Percentiles rank a stretch among this genome's conserved stretches.
phyloP scores from a whole-genome alignment of 1,140 invertebrate species.

The Orchesella cincta region DNA sequence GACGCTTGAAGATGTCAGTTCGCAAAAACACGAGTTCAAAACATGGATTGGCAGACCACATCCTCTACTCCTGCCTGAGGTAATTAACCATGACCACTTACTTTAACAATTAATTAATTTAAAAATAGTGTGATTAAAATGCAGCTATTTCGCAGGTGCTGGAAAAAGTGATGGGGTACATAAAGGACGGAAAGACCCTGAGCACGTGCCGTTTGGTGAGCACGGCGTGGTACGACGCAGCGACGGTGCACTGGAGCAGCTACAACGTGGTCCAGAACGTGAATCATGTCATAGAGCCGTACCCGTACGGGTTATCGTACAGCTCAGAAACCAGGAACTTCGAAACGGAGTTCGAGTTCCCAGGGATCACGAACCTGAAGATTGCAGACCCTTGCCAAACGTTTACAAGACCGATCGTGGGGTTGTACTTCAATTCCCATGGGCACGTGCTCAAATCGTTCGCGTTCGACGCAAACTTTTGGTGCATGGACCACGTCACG shows the following conservation, averaged over 20 bases:
- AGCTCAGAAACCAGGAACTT: neutral
- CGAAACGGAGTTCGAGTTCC: neutral
- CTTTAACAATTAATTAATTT: no score
- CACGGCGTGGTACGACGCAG: neutral
- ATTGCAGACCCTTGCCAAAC: neutral
- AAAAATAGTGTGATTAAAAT: no score
- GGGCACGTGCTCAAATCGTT: neutral
- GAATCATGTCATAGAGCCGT: neutral
- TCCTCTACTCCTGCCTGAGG: neutral
- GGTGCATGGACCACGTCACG: neutral
- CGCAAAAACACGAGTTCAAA: neutral
- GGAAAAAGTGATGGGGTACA: neutral
- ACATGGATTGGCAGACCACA: neutral
- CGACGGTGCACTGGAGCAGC: neutral
- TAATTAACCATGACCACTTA: no score
- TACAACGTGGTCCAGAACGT: neutral
- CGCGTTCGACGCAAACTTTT: conserved; percentile 1
- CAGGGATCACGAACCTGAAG: neutral
- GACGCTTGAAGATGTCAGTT: neutral
- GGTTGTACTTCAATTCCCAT: neutral
- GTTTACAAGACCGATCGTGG: neutral
- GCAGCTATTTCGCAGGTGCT: no score
- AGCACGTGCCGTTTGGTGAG: neutral
- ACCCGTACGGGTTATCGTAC: neutral
- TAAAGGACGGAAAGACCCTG: neutral